These are phyloP conservation scores for Callosobruchus maculatus DNA, from an alignment of 2,888 invertebrate species.

Conservation along the genomic window DNA sequence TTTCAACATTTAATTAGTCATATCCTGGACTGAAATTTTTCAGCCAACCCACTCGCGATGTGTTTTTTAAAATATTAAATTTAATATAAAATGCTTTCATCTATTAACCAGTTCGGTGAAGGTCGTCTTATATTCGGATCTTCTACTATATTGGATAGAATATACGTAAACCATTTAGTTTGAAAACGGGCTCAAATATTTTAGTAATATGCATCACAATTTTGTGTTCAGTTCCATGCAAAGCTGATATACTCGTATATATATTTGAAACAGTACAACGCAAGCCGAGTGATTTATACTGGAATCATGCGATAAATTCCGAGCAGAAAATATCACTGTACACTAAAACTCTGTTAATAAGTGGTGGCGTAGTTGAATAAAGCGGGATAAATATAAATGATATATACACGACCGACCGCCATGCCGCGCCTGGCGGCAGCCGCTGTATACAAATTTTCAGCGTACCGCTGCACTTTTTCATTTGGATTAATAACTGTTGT, in stretches of 20 bases:
- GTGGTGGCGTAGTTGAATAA: neutral
- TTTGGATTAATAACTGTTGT: constrained; percentile 11
- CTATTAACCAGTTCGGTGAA: too few relatives aligned
- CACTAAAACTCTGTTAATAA: neutral
- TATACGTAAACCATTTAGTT: too few relatives aligned
- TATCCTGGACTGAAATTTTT: too few relatives aligned
- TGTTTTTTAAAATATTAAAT: too few relatives aligned
- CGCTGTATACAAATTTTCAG: neutral
- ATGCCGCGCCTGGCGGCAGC: neutral
- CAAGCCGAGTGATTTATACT: neutral
- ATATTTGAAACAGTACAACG: neutral
- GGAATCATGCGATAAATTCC: neutral
- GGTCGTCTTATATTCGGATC: too few relatives aligned
- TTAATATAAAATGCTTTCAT: too few relatives aligned
- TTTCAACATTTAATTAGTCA: too few relatives aligned
- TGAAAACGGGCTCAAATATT: too few relatives aligned
- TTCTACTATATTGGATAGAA: too few relatives aligned
- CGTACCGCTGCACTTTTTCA: constrained; percentile 9
- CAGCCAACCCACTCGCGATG: too few relatives aligned
- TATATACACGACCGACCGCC: neutral
- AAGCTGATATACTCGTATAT: too few relatives aligned
- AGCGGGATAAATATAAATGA: neutral
- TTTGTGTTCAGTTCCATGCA: neutral
- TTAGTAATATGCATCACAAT: neutral
- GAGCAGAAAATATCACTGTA: neutral